Evolutionary conservation across 2,113 vertebrate species (phyloP).

Genomic region (Chloropsis hardwickii): DNA sequence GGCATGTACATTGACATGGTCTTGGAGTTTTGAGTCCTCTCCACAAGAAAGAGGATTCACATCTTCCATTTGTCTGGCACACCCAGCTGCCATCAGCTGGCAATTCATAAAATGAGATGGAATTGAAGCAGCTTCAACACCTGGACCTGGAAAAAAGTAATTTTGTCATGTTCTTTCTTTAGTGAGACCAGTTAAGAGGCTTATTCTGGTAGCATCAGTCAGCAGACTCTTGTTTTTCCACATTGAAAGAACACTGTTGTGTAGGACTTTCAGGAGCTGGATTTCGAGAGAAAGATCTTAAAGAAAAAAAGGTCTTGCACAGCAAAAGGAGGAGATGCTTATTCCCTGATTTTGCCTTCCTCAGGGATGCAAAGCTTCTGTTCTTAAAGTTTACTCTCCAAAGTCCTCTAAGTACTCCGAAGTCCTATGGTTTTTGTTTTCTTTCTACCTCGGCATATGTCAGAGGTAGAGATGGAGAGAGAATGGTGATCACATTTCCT

Average conservation of each 20-base stretch:
- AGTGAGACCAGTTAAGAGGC: background rate
- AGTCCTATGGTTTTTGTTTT: background rate
- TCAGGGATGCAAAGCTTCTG: background rate
- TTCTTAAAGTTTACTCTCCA: background rate
- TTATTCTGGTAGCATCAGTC: background rate
- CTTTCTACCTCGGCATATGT: background rate
- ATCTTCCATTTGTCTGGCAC: background rate
- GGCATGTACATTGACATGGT: background rate
- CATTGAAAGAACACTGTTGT: background rate
- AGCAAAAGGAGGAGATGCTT: background rate
- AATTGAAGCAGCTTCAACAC: background rate
- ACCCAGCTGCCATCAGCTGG: background rate
- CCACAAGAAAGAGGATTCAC: background rate
- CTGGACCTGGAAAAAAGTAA: background rate
- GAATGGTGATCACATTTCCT: background rate
- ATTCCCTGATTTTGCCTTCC: background rate
- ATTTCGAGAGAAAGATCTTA: background rate
- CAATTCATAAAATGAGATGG: background rate
- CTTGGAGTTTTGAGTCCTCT: background rate
- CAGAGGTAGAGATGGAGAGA: background rate
- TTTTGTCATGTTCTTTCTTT: background rate
- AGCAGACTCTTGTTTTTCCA: background rate
- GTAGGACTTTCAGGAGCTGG: background rate
- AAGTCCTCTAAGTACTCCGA: background rate
- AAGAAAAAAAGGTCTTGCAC: background rate